Evolutionary conservation across 2,888 invertebrate species (phyloP).

Genomic region (Meghimatium bilineatum): DNA sequence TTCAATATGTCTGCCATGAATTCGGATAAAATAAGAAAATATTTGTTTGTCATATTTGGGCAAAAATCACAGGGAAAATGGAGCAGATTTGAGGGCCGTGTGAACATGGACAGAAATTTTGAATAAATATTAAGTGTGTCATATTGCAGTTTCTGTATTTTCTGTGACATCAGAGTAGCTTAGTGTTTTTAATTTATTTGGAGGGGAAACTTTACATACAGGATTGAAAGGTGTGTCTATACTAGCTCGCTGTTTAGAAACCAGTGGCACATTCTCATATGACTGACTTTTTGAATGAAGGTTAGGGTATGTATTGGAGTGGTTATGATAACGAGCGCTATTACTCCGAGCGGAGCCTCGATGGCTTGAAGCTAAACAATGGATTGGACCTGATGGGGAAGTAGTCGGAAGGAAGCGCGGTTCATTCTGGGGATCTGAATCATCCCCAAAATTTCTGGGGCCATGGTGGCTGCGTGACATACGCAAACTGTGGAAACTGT

Average conservation of each 20-base stretch:
- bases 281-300: conserved; percentile 73
- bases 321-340: conserved; percentile 35
- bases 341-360: conserved; percentile 50
- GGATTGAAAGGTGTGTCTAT: conserved; percentile 67
- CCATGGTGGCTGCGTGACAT: conserved; percentile 86
- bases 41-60: not conserved
- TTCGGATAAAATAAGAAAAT: conserved; percentile 10
- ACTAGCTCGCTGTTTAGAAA: conserved; percentile 68
- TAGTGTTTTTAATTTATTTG: conserved; percentile 58
- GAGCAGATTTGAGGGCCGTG: not conserved
- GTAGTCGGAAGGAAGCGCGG: conserved; percentile 60
- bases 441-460: conserved; percentile 77
- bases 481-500: conserved; percentile 75
- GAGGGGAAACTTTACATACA: conserved; percentile 65
- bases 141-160: conserved; percentile 68
- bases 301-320: conserved; percentile 46
- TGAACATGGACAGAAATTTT: not conserved
- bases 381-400: conserved; percentile 58
- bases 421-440: conserved; percentile 48
- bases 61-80: conserved; percentile 1
- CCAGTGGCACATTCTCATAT: conserved; percentile 74
- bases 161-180: conserved; percentile 60
- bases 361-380: conserved; percentile 9
- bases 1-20: not conserved
- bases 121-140: not conserved